Evolutionary conservation across 2,888 invertebrate species (phyloP).

Genomic region (Hirtodrosophila alboralis): DNA sequence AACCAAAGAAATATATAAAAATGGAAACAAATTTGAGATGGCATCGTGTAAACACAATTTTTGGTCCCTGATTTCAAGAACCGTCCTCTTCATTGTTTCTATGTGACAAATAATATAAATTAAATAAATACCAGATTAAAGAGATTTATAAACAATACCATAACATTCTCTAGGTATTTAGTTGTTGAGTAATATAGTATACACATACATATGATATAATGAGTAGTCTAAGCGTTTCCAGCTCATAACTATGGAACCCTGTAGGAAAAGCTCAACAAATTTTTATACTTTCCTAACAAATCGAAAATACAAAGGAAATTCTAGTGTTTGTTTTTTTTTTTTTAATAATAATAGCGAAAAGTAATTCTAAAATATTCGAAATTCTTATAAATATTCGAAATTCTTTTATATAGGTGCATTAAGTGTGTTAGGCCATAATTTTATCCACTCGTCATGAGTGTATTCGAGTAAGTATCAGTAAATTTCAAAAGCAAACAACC

Average conservation of each 20-base stretch:
- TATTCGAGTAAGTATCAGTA: constrained; percentile 21
- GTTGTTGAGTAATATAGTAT: constrained; percentile 8
- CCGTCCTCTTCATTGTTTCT: constrained; percentile 80
- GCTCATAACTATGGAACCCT: constrained; percentile 34
- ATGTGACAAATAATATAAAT: constrained; percentile 78
- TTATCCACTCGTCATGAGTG: constrained; percentile 14
- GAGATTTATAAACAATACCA: constrained; percentile 14
- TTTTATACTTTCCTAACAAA: constrained; percentile 76
- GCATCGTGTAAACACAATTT: constrained; percentile 31
- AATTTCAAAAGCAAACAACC: constrained; percentile 10
- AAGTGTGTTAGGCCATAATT: constrained; percentile 25
- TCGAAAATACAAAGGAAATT: constrained; percentile 12
- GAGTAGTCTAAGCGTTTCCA: constrained; percentile 30
- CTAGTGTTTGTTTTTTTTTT: constrained; percentile 21
- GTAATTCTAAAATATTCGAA: constrained; percentile 31
- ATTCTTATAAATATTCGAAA: constrained; percentile 32
- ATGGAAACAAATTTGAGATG: constrained; percentile 31
- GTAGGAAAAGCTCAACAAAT: constrained; percentile 58
- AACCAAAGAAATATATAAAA: constrained; percentile 40
- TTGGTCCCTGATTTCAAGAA: constrained; percentile 67
- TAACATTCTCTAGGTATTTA: constrained; percentile 11
- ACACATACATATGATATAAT: constrained; percentile 5
- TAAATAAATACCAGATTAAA: constrained; percentile 9
- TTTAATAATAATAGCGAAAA: constrained; percentile 18
- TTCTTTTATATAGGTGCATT: constrained; percentile 44